Base-by-base conservation (phyloP, 2,797 vertebrate species). In the Enteromius treurensis region DNA sequence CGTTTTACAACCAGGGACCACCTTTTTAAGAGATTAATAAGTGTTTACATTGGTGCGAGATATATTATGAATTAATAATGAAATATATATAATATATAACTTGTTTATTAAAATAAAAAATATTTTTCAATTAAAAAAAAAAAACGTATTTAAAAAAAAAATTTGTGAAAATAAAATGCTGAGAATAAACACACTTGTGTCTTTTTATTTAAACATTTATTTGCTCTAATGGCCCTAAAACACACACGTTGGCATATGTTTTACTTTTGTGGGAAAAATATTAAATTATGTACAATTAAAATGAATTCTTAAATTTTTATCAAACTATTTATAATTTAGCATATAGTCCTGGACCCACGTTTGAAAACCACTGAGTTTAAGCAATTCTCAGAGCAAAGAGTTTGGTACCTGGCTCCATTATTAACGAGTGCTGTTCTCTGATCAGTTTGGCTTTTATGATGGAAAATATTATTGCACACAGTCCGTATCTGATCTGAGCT, bases 351-450 rank as follows among this genome's bases (percentile, higher is more conserved):
- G 9, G 14, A 47, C 68, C 7, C 42, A 15, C 26, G 23, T 75
- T 53, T 75, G 29, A 55, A 74, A 74, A 37, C 71, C 71, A 49
- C n/a, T 2, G 1, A 42, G 7, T 78, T 47, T 32, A 78, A 49
- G 19, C 40, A 32, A 47, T 45, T 78, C 58, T 47, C 40, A 53
- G n/a, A 53, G 65, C 32, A 49, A 29, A 53, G 47, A 80, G 78
- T 80, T 80, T 80, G 78, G 78, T 55, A 53, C 47, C 64, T 69
- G 45, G 60, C 13, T 14, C 49, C 49, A 67, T 70, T 53, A 77
- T 60, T 32, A 51, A 77, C 32, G n/a, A 83, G 81, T 58, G 77
- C 64, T 42, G 21, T 51, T 80, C 85, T 71, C 81, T 13, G 26
- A 65, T 80, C 55, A 70, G 32, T 37, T 37, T 58, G 78, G 37